Percentiles rank a stretch among this genome's conserved stretches.
These are phyloP conservation scores for Cinclus mexicanus DNA, from an alignment of 2,113 vertebrate genomes.

Conservation along the genomic window DNA sequence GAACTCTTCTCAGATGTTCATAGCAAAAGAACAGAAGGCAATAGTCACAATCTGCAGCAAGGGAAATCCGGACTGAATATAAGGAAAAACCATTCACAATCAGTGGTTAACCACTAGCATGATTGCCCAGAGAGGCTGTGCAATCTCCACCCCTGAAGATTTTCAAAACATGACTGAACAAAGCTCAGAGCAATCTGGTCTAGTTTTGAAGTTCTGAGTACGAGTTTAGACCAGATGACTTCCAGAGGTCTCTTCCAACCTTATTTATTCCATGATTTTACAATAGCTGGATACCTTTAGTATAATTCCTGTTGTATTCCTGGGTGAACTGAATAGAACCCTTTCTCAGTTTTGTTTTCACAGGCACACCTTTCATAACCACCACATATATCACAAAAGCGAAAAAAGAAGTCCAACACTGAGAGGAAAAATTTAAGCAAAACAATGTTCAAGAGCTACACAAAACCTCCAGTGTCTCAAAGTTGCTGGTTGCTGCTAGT, in stretches of 20 bases:
- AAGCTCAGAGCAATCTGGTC: not conserved
- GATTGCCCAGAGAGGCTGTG: not conserved
- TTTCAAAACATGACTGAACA: conserved; percentile 28
- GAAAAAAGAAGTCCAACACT: not conserved
- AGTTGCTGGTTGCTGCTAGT: conserved; percentile 47
- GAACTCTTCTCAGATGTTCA: not conserved
- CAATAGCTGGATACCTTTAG: conserved; percentile 19
- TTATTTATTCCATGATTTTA: conserved; percentile 35
- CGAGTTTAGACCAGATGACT: conserved; percentile 29
- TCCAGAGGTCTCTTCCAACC: conserved; percentile 6
- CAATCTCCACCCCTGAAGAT: not conserved
- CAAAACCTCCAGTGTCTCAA: conserved; percentile 54
- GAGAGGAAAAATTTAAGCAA: conserved; percentile 39
- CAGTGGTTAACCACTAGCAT: not conserved
- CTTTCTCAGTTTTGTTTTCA: conserved; percentile 49
- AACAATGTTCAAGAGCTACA: conserved; percentile 5
- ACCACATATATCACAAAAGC: conserved; percentile 32
- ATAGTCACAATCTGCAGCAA: not conserved
- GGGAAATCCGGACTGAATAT: not conserved
- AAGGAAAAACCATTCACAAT: not conserved
- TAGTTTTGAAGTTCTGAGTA: not conserved
- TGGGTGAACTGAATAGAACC: not conserved
- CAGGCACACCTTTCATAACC: conserved; percentile 52
- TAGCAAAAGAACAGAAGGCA: not conserved
- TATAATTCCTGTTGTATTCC: not conserved